Conservation (phyloP, 2,888 invertebrate species). For the Hylaea fasciaria region DNA sequence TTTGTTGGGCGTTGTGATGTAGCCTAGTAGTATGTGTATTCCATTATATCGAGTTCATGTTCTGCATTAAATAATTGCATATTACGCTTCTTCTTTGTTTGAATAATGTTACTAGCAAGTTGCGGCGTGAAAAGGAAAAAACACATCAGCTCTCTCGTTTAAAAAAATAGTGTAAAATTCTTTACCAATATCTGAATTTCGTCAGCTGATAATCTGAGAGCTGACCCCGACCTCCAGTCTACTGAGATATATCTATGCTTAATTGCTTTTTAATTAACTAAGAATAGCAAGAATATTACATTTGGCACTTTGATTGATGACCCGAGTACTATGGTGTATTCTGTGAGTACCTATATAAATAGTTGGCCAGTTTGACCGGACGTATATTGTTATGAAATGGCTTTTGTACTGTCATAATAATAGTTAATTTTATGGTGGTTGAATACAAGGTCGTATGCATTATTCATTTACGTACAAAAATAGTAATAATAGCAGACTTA, state of each 20-base stretch:
- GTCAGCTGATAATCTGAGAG: constrained; percentile 17
- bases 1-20: too few relatives aligned
- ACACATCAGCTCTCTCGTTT: too few relatives aligned
- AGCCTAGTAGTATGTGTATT: too few relatives aligned
- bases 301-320: constrained; percentile 65
- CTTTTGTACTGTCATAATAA: constrained; percentile 18
- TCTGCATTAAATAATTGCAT: too few relatives aligned
- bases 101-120: neutral
- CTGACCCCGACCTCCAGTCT: constrained; percentile 26
- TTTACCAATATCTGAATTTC: constrained; percentile 13
- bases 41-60: too few relatives aligned
- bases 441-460: constrained; percentile 6
- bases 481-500: too few relatives aligned
- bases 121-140: too few relatives aligned
- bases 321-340: constrained; percentile 31
- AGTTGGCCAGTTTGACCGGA: constrained; percentile 21
- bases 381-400: constrained; percentile 30
- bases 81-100: neutral
- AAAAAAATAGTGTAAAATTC: neutral
- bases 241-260: constrained; percentile 45
- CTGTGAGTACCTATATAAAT: constrained; percentile 5
- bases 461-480: too few relatives aligned
- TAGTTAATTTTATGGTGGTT: constrained; percentile 5
- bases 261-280: constrained; percentile 70
- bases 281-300: constrained; percentile 40